Evolutionary conservation across 2,888 invertebrate species (phyloP).

Genomic region (Oscheius sp.): DNA sequence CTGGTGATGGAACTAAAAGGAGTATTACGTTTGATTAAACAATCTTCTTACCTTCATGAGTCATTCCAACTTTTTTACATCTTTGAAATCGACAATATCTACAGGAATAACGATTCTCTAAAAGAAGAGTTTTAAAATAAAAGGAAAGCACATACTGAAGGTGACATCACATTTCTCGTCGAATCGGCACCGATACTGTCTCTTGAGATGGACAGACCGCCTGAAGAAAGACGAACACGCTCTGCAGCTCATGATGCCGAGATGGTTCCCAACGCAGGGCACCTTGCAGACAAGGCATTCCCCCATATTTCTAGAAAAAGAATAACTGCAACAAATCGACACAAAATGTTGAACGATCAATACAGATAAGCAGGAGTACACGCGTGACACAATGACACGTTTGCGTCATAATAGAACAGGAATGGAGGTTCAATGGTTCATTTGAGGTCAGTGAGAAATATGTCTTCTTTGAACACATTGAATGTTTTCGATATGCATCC

Average conservation of each 20-base stretch:
- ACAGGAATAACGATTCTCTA: conserved; percentile 55
- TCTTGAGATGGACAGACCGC: conserved; percentile 45
- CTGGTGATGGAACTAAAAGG: conserved; percentile 12
- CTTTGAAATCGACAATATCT: conserved; percentile 52
- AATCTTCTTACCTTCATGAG: conserved; percentile 45
- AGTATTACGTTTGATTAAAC: neutral
- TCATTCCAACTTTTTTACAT: conserved; percentile 52
- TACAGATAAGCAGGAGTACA: conserved; percentile 21
- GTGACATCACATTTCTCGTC: conserved; percentile 55
- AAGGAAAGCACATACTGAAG: conserved; percentile 42
- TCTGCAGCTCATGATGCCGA: conserved; percentile 53
- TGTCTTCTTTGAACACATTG: conserved; percentile 56
- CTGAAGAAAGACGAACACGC: conserved; percentile 57
- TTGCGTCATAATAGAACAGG: conserved; percentile 39
- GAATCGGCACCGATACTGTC: conserved; percentile 51
- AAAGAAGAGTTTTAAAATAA: neutral
- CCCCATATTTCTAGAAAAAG: conserved; percentile 12
- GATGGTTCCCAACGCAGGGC: conserved; percentile 50
- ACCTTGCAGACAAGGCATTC: conserved; percentile 52
- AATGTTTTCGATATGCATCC: conserved; percentile 54
- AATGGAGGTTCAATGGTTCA: conserved; percentile 37
- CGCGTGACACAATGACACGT: conserved; percentile 17
- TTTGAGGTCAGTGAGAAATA: conserved; percentile 53
- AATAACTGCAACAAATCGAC: neutral
- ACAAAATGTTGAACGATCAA: conserved; percentile 11